These are phyloP conservation scores for Symphodus melops DNA, from an alignment of 2,113 vertebrate genomes.

Conservation along the genomic window DNA sequence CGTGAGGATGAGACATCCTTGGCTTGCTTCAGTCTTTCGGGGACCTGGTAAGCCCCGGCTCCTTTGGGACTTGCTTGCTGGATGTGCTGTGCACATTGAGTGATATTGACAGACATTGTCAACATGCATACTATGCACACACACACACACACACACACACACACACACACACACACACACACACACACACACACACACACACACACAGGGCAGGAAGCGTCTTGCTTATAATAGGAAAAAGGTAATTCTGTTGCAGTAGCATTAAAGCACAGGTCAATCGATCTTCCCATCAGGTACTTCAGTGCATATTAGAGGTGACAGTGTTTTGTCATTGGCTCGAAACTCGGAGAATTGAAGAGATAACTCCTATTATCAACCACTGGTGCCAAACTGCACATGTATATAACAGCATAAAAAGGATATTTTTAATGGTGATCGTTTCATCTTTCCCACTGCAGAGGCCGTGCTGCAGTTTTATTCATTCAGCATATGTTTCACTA, in stretches of 20 bases:
- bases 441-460: too few relatives aligned
- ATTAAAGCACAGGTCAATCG: background rate
- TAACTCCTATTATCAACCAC: background rate
- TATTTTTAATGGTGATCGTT: too few relatives aligned
- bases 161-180: too few relatives aligned
- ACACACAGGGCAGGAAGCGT: slow-evolving; percentile 22
- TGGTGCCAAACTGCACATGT: background rate
- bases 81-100: slow-evolving; percentile 22
- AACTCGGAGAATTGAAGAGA: too few relatives aligned
- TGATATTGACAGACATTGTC: slow-evolving; percentile 39
- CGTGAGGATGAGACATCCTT: background rate
- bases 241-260: too few relatives aligned
- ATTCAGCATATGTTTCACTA: too few relatives aligned
- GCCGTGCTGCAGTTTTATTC: too few relatives aligned
- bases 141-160: background rate
- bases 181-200: background rate
- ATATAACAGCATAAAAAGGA: too few relatives aligned
- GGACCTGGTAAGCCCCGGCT: background rate
- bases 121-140: slow-evolving; percentile 41
- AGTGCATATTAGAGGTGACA: background rate
- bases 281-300: background rate
- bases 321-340: background rate
- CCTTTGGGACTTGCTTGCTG: slow-evolving; percentile 12
- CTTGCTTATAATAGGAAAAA: slow-evolving; percentile 3
- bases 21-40: slow-evolving; percentile 9